phyloP scores from a whole-genome alignment of 2,888 invertebrate genomes.

The Campaea margaritaria region DNA sequence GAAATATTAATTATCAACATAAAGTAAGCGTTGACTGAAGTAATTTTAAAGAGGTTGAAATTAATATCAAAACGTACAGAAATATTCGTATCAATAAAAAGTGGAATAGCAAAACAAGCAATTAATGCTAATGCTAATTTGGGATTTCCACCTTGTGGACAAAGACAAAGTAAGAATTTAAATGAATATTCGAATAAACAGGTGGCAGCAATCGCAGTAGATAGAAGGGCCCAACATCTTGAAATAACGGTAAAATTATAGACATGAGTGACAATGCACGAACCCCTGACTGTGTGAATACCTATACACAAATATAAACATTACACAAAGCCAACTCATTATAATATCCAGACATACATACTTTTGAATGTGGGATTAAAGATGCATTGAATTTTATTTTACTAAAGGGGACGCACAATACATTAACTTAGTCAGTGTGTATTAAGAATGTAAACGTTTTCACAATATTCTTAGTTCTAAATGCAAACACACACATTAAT shows the following conservation, averaged over 20 bases:
- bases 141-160: background rate
- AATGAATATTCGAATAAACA: constrained; percentile 57
- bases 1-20: background rate
- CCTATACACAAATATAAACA: constrained; percentile 5
- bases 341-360: background rate
- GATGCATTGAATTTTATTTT: too few relatives aligned
- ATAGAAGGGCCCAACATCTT: constrained; percentile 58
- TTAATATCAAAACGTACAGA: too few relatives aligned
- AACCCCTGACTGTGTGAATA: constrained; percentile 20
- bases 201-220: constrained; percentile 65
- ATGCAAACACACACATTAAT: too few relatives aligned
- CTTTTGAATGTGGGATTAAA: too few relatives aligned
- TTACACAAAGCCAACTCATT: constrained; percentile 1
- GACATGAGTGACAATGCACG: constrained; percentile 36
- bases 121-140: background rate
- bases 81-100: background rate
- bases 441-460: too few relatives aligned
- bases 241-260: constrained; percentile 72
- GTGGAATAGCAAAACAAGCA: background rate
- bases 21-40: background rate
- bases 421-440: too few relatives aligned
- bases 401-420: too few relatives aligned
- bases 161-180: constrained; percentile 8
- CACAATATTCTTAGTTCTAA: too few relatives aligned
- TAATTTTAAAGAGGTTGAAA: background rate